Percentiles rank a stretch among this genome's conserved stretches.
Evolutionary conservation across 1,140 invertebrate genomes (phyloP).

Genomic region (Latrodectus geometricus): DNA sequence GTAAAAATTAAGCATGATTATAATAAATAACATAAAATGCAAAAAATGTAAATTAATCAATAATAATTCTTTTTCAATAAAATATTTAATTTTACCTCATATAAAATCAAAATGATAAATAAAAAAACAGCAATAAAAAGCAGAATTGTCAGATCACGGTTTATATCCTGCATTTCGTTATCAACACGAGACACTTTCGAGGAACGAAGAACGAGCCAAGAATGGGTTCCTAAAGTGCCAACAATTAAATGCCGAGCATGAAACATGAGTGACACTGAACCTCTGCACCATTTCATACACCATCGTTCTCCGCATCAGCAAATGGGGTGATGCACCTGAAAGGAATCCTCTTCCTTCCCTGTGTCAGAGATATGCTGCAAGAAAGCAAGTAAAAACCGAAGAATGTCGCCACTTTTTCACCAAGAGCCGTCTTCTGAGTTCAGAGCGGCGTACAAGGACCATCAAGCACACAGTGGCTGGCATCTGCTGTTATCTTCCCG

Average conservation of each 20-base stretch:
- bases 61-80: no score
- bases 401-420: slow-evolving; percentile 37
- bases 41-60: no score
- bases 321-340: slow-evolving; percentile 38
- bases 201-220: no score
- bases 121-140: no score
- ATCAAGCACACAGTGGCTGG: slow-evolving; percentile 11
- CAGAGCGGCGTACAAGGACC: slow-evolving; percentile 23
- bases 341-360: slow-evolving; percentile 5
- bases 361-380: not conserved
- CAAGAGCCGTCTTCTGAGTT: slow-evolving; percentile 2
- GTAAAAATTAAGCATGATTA: no score
- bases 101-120: no score
- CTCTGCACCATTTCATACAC: not conserved
- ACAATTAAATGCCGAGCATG: no score
- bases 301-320: slow-evolving; percentile 43
- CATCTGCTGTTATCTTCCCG: slow-evolving; percentile 15
- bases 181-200: not conserved
- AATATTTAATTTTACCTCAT: no score
- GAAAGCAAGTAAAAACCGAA: slow-evolving; percentile 3
- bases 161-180: no score
- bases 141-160: no score
- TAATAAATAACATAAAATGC: no score
- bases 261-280: not conserved
- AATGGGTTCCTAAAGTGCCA: no score